These are phyloP conservation scores for Hemiprocne comata DNA, from an alignment of 2,113 vertebrate species.

Conservation along the genomic window DNA sequence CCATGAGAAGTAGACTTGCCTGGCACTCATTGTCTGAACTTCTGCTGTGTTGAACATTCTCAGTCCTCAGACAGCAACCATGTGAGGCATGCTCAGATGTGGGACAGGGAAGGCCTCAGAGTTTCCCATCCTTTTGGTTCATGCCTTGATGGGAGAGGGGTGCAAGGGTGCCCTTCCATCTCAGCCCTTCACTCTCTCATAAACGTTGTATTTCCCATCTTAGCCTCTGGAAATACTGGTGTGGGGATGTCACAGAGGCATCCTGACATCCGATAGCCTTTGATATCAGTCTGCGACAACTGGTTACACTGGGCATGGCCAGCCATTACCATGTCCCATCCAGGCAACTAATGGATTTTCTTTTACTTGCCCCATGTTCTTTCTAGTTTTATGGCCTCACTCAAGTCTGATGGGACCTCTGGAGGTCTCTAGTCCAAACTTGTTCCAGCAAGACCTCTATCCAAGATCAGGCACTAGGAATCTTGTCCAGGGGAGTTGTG, in stretches of 20 bases:
- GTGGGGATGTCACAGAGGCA: too few species aligned
- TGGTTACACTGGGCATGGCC: background rate
- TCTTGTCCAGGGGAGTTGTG: background rate
- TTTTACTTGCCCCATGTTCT: background rate
- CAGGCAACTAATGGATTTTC: background rate
- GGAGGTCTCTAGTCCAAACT: background rate
- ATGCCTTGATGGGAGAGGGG: background rate
- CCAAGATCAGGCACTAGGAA: background rate
- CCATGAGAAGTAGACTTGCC: background rate
- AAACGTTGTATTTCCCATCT: background rate
- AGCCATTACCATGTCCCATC: background rate
- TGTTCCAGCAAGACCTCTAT: background rate
- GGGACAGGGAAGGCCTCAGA: background rate
- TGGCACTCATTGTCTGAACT: fast-evolving
- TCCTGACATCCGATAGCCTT: too few species aligned
- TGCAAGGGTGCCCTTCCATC: background rate
- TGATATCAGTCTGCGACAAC: too few species aligned
- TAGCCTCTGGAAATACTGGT: background rate
- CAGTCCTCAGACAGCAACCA: background rate
- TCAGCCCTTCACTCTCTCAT: background rate
- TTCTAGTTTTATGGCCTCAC: background rate
- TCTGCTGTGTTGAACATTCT: background rate
- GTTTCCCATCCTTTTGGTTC: background rate
- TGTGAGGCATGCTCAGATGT: fast-evolving
- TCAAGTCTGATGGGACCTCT: background rate